Conservation (phyloP, 1,140 invertebrate species). For the Atta texana region DNA sequence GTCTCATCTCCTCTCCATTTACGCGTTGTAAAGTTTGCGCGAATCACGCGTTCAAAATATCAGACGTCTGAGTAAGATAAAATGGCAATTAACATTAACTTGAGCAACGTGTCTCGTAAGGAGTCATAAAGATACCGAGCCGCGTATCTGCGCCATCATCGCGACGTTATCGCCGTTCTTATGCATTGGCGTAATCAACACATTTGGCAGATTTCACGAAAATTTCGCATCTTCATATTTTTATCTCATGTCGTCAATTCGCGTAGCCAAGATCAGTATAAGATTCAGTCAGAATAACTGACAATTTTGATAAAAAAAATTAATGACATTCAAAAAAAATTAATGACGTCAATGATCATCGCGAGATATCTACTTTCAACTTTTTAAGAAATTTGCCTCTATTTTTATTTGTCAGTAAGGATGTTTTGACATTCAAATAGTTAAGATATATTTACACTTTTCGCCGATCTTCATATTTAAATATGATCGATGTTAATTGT, state of each 20-base stretch:
- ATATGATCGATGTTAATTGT: neutral
- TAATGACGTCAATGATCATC: neutral
- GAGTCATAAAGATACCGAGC: constrained; percentile 84
- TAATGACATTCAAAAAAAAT: neutral
- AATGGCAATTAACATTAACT: constrained; percentile 84
- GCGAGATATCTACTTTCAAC: neutral
- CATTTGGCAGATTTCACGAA: neutral
- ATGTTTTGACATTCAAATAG: neutral
- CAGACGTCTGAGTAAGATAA: constrained; percentile 82
- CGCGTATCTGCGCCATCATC: constrained; percentile 77
- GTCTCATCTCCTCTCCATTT: constrained; percentile 28
- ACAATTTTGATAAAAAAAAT: neutral
- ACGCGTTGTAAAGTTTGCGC: constrained; percentile 76
- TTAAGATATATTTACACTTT: neutral
- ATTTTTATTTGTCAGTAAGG: neutral
- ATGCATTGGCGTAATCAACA: constrained; percentile 74
- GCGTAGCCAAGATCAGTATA: constrained; percentile 65
- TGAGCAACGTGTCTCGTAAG: constrained; percentile 74
- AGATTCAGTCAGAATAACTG: neutral
- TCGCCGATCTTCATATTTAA: neutral
- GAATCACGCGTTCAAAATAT: constrained; percentile 81
- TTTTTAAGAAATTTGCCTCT: neutral
- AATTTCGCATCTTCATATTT: constrained; percentile 28
- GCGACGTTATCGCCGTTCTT: constrained; percentile 75
- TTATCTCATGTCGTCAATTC: constrained; percentile 19